Conservation (phyloP, 2,797 vertebrate species). For the Rousettus madagascariensis region DNA sequence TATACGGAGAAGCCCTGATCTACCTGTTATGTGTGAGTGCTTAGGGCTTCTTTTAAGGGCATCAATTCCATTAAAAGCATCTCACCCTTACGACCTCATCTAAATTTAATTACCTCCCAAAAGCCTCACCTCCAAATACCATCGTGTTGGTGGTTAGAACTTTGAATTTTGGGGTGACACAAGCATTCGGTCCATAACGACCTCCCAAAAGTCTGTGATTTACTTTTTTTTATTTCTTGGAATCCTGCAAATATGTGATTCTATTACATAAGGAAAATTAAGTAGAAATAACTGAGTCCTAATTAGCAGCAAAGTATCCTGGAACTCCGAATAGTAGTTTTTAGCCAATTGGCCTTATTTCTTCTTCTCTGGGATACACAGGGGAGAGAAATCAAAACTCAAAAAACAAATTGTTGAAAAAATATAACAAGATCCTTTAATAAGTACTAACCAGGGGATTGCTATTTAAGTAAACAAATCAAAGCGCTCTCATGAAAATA, state of each 20-base stretch:
- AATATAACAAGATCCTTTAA: neutral
- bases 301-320: neutral
- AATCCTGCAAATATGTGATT: neutral
- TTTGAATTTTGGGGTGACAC: neutral
- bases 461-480: neutral
- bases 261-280: neutral
- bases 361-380: neutral
- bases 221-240: neutral
- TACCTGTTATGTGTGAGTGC: neutral
- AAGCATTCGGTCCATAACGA: neutral
- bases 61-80: neutral
- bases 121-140: neutral
- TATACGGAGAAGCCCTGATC: too few species aligned
- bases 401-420: neutral
- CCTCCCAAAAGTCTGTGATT: neutral
- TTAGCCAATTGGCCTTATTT: neutral
- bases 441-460: neutral
- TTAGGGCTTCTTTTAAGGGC: neutral
- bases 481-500: neutral
- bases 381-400: neutral
- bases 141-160: neutral
- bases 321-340: neutral
- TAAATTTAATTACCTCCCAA: neutral
- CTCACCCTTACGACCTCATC: neutral
- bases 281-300: neutral